Conservation (phyloP, 2,797 vertebrate species). For the Halcyon leucocephala region DNA sequence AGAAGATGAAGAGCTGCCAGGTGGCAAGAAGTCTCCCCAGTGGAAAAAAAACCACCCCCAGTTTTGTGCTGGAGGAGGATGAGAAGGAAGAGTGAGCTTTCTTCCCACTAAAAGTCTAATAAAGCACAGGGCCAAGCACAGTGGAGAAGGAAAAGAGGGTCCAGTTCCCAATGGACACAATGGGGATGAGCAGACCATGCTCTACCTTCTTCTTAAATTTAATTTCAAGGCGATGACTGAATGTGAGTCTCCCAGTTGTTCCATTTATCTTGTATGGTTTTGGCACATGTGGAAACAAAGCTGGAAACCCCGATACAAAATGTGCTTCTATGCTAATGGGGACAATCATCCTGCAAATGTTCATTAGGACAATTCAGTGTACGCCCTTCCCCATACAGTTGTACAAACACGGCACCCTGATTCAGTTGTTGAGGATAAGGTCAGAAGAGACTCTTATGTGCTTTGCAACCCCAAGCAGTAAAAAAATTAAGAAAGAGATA, state of each 20-base stretch:
- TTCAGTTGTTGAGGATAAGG: not conserved
- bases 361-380: not conserved
- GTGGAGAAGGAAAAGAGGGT: not conserved
- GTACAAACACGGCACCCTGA: not conserved
- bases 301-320: not conserved
- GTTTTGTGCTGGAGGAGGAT: not conserved
- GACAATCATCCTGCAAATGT: not conserved
- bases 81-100: constrained; percentile 1
- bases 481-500: not conserved
- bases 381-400: not conserved
- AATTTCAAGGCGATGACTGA: not conserved
- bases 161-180: not conserved
- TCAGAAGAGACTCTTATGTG: not conserved
- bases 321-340: not conserved
- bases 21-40: not conserved
- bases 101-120: not conserved
- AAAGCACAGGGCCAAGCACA: not conserved
- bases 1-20: constrained; percentile 5
- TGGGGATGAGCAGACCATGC: not conserved
- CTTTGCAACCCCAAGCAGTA: not conserved
- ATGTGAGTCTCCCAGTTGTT: not conserved
- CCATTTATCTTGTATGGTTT: not conserved
- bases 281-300: not conserved
- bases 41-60: not conserved
- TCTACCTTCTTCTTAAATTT: not conserved